Evolutionary conservation across 2,113 vertebrate species (phyloP), one percentile per base, ranked within the genome.

Genomic region (Ceyx cyanopectus): DNA sequence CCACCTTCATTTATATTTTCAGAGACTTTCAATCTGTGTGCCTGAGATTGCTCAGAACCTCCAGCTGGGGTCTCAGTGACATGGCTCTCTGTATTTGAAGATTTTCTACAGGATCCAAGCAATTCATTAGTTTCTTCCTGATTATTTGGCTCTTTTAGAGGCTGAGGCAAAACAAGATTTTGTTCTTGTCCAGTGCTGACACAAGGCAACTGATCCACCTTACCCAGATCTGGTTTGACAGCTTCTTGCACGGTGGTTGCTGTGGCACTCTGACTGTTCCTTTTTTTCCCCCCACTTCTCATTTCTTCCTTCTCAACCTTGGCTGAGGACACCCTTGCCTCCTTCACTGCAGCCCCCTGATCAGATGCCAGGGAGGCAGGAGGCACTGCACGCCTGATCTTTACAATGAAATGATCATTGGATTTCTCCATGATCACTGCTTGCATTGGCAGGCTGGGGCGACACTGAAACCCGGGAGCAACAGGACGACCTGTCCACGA

Each of bases 381-480:
- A 0, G 98, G 97, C 69, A 97, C 69, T 0, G 98, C 97, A 65
- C 98, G 98, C 19, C 98, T 98, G 32, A 99, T 99, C 97, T 99
- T 99, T 10, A 99, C 97, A 60, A 99, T 98, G 61, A 99, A 99
- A 84, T 99, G 99, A 88, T 99, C 99, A 1, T 99, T 99, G 77
- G 99, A 99, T 90, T 97, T 98, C 96, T 99, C 99, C 98, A 98
- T 99, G 92, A 99, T 98, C 30, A 99, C 98, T 2, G 99, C 99
- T 89, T 99, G 98, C 99, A 99, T 99, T 27, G 98, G 98, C 10
- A 99, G 82, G 92, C 98, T 98, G 15, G 98, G 98, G 78, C 98
- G 98, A 96, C 98, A 99, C 78, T 98, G 97, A 75, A 99, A 99
- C 19, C 97, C 97, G 0, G 98, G 94, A 48, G 93, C 92, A 58